These are phyloP conservation scores for Calliopsis andreniformis DNA, from an alignment of 1,140 invertebrate genomes.

Conservation along the genomic window DNA sequence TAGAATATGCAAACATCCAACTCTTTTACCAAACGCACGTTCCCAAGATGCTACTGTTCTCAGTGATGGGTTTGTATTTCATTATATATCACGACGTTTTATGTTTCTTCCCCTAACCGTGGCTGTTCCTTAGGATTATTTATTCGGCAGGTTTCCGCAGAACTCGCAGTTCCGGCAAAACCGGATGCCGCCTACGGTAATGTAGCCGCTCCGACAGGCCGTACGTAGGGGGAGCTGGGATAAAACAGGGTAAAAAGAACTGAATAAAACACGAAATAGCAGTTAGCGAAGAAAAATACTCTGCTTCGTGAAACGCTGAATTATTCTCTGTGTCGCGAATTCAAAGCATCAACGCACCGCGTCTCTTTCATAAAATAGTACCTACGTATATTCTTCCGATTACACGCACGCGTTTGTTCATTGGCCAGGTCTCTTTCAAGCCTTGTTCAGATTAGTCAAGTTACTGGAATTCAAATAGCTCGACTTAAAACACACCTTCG, in stretches of 20 bases:
- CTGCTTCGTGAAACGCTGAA: conserved; percentile 68
- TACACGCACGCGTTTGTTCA: conserved; percentile 17
- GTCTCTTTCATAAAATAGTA: conserved; percentile 33
- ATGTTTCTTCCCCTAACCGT: conserved; percentile 51
- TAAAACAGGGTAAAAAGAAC: conserved; percentile 75
- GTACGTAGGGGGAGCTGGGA: conserved; percentile 63
- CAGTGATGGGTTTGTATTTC: conserved; percentile 54
- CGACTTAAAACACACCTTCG: no score
- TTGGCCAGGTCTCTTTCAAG: conserved; percentile 10
- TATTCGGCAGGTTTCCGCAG: conserved; percentile 78
- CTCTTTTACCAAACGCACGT: not conserved
- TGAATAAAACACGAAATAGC: conserved; percentile 75
- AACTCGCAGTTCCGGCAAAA: conserved; percentile 75
- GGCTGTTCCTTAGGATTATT: conserved; percentile 76
- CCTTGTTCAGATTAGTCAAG: no score
- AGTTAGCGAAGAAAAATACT: conserved; percentile 71
- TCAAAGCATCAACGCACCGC: conserved; percentile 69
- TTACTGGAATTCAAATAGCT: no score
- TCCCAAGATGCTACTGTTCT: not conserved
- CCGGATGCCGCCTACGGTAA: conserved; percentile 78
- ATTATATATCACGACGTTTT: conserved; percentile 60
- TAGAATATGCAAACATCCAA: conserved; percentile 1
- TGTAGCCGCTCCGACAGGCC: conserved; percentile 73
- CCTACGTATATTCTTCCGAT: conserved; percentile 39
- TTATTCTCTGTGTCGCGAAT: conserved; percentile 75